Base-by-base conservation (phyloP, 2,113 vertebrate species). In the Mystacornis crossleyi region DNA sequence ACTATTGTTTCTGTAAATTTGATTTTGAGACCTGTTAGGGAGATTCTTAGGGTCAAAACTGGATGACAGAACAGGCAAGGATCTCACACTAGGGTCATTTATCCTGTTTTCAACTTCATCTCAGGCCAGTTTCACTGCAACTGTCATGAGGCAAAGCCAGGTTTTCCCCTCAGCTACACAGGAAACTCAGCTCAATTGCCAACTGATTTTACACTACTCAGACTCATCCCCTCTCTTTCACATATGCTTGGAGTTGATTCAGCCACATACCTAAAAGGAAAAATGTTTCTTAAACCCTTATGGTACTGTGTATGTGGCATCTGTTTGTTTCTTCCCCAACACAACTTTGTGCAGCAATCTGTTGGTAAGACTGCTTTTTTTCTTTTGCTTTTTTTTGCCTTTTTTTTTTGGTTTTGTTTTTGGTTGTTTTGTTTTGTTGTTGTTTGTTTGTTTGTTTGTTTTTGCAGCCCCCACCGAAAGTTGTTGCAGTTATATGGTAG, bases 291-390 rank as follows among this genome's bases (percentile, higher is more conserved):
- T 43, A 50, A 42, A 90, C 34, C 81, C 65, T 85, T 90, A 90
- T 89, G 88, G 74, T 55, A 28, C 65, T 82, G 57, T 58, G 40
- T 79, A 60, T 8, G 61, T 55, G n/a, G 48, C 86, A 93, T 80
- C 86, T 97, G 89, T 67, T 91, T 91, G 53, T 64, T 94, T 93
- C 61, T 81, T 84, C n/a, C 36, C 31, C 78, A 87, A 57, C 81
- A 85, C 25, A 85, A 85, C 66, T 85, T 69, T 34, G 54, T 77
- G 72, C 64, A 89, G 77, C 72, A 78, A 34, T 86, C 89, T 73
- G 69, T 73, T 86, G 71, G 10, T 65, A 77, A 69, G 10, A 54
- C 54, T 90, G 40, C 8, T 19, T 28, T 82, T 66, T 23, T 4
- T 66, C 20, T 4, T 71, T 67, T 23, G 28, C n/a, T 38, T 36